Base-by-base conservation (phyloP, 1,140 invertebrate genomes). In the Stenopsyche tienmushanensis region DNA sequence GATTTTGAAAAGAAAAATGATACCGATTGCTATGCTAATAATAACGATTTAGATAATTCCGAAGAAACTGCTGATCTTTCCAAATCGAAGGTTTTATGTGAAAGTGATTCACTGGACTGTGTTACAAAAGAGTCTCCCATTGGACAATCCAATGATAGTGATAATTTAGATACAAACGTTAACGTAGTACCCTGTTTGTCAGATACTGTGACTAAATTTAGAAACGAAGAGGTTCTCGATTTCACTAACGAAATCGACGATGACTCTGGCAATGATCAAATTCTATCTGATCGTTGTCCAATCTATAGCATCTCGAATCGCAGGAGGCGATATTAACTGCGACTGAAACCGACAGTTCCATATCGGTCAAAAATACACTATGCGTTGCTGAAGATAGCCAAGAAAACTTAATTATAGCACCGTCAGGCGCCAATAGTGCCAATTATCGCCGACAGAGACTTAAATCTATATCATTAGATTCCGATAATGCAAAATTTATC, bases 391-490 rank as follows among this genome's bases (percentile, higher is more conserved):
- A 76, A 58, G 72, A 74, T 25, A 75, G 73, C 53, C 65, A 67
- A 53, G 71, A 74, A 34, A 76, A 75, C 64, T 62, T 77, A 20
- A 23, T 24, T 9, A 47, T 63, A n/a, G 66, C 67, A 15, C 73
- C 73, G 1, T 73, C 64, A 24, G 71, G 74, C 39, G 70, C 73
- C 34, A 78, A 74, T 57, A 73, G 77, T n/a, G 80, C 76, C 1
- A 75, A 78, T 52, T 75, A 75, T 20, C 73, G 80, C 71, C 66
- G 81, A 60, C 80, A 80, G 65, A 72, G 81, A 64, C 69, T 82
- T 53, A 82, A 82, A 72, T 82, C 80, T n/a, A 82, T 82, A 70
- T 82, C 81, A 0, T 64, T 82, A 39, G 81, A 82, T 72, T 82
- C 81, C 3, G 81, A 82, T 69, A 80, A 81, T 70, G 81, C 81